Evolutionary conservation across 1,140 invertebrate genomes (phyloP).

Genomic region (Saccostrea glomerata): DNA sequence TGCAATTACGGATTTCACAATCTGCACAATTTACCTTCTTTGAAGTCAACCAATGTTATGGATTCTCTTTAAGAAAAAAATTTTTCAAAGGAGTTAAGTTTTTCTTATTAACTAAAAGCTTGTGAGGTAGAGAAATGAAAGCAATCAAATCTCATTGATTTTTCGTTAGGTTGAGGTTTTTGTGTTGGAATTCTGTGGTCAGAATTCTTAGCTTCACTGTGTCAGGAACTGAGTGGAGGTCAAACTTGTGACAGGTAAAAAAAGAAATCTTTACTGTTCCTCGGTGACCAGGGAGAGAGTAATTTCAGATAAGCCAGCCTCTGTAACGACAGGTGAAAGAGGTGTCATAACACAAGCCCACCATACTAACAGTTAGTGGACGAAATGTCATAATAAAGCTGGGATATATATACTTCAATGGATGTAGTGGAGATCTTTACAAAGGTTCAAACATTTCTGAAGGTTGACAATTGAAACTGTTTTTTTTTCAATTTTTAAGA

Average conservation of each 20-base stretch:
- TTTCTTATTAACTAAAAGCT: not conserved
- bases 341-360: not conserved
- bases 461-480: not conserved
- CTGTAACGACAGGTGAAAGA: not conserved
- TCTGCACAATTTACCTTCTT: not conserved
- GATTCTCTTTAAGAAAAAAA: not conserved
- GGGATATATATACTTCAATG: too few species aligned
- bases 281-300: not conserved
- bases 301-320: not conserved
- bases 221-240: not conserved
- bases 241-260: not conserved
- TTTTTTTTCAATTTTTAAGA: not conserved
- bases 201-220: not conserved
- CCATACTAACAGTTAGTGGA: not conserved
- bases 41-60: not conserved
- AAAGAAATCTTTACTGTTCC: not conserved
- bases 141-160: constrained; percentile 2
- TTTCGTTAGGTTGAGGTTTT: constrained; percentile 8
- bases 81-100: not conserved
- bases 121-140: not conserved
- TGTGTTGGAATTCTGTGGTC: not conserved
- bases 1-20: not conserved
- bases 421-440: not conserved
- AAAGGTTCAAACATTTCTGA: not conserved
- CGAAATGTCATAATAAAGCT: too few species aligned